Evolutionary conservation across 2,888 invertebrate genomes (phyloP).

Genomic region (Melikaiella ostensackeni): DNA sequence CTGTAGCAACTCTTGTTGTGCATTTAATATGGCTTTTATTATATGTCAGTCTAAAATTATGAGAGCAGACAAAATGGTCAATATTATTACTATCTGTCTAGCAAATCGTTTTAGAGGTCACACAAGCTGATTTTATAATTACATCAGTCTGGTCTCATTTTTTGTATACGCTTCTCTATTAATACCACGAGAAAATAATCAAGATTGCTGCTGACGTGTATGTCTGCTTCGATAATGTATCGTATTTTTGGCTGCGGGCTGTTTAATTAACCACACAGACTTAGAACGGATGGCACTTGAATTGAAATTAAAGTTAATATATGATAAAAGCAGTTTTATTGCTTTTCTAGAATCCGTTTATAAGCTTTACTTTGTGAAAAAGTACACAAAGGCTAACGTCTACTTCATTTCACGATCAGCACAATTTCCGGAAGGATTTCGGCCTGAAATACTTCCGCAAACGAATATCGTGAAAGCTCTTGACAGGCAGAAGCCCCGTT

Average conservation of each 20-base stretch:
- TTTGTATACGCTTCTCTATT: neutral
- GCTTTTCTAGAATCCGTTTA: too few species aligned
- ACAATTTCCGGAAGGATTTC: neutral
- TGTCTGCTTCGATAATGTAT: neutral
- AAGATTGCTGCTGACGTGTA: neutral
- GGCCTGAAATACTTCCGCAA: slow-evolving; percentile 2
- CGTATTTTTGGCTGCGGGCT: neutral
- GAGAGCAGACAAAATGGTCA: too few species aligned
- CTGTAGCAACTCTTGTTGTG: too few species aligned
- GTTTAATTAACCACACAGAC: neutral
- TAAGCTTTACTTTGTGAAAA: neutral
- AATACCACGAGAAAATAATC: neutral
- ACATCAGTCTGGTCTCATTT: neutral
- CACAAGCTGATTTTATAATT: neutral
- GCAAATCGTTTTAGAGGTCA: neutral
- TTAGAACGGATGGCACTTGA: neutral
- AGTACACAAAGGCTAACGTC: neutral
- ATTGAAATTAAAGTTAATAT: neutral
- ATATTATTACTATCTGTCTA: too few species aligned
- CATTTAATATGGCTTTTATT: too few species aligned
- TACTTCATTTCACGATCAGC: neutral
- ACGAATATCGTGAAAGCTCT: slow-evolving; percentile 35
- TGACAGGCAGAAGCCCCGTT: slow-evolving; percentile 32
- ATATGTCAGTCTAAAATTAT: too few species aligned
- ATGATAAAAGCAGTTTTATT: too few species aligned